Evolutionary conservation across 1,140 invertebrate species (phyloP), one percentile per base, ranked within the genome.

Genomic region (Drosophila azteca): DNA sequence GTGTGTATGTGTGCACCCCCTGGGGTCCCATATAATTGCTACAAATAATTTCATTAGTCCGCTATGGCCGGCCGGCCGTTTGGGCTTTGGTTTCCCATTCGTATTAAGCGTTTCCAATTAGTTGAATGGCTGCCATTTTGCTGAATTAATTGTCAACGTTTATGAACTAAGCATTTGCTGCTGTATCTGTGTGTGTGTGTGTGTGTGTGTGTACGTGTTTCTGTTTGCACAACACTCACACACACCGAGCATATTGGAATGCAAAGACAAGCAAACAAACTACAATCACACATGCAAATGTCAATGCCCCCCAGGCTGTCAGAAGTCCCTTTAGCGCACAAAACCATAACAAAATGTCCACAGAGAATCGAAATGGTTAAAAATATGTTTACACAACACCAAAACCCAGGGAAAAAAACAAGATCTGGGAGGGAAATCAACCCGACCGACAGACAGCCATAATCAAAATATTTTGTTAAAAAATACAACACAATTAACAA

Each of bases 71-170:
- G 17, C 17, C 61, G 53, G 46, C 49, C 75, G 41, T 66, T 71
- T 50, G 66, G 43, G 73, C 73, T 69, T 68, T 73, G 66, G 66
- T 68, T 81, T 87, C 62, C 43, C 74, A 66, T 69, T 79, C 64
- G 58, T 75, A 84, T 72, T 84, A 79, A 83, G 75, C 79, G 72
- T 70, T 88, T 88, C 83, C 79, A 88, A 88, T 88, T 88, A 88
- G 83, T 79, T 70, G 71, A 88, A 88, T 88, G 62, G 61, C 64
- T 61, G 79, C 71, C 79, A 79, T 88, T 88, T 88, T 75, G 48
- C 72, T 59, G 64, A 67, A 88, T 83, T 88, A 88, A 88, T 88
- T 88, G 83, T 88, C 76, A 88, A 83, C 83, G 76, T 79, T 88
- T 88, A 88, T 85, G 82, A 85, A 81, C 74, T 85, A 75, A 82